Evolutionary conservation across 1,140 invertebrate genomes (phyloP).

Genomic region (Theocolax elegans): DNA sequence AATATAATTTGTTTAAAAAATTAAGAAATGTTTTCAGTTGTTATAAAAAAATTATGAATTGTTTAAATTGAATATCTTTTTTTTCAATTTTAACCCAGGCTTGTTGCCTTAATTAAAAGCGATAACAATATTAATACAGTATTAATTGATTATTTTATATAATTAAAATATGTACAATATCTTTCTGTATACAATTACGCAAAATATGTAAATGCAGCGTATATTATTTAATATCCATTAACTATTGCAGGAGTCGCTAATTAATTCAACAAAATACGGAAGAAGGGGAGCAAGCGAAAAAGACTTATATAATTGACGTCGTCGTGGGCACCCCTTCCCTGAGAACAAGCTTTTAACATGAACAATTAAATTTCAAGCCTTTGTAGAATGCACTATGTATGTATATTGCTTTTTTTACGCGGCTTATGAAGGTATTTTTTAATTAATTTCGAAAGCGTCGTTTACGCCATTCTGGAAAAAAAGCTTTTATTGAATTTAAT

Average conservation of each 20-base stretch:
- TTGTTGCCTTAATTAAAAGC: too few species aligned
- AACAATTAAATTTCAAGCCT: conserved; percentile 28
- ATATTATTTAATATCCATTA: too few species aligned
- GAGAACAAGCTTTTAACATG: conserved; percentile 1
- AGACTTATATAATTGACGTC: conserved; percentile 19
- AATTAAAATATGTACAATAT: too few species aligned
- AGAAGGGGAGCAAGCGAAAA: not conserved
- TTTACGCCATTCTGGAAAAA: conserved; percentile 8
- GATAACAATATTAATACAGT: too few species aligned
- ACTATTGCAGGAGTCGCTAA: not conserved
- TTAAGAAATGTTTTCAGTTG: too few species aligned
- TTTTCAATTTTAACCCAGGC: too few species aligned
- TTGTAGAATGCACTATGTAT: not conserved
- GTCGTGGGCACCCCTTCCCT: not conserved
- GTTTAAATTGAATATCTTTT: too few species aligned
- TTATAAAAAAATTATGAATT: too few species aligned
- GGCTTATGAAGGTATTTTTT: conserved; percentile 35
- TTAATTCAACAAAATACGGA: not conserved
- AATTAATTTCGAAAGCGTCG: conserved; percentile 34
- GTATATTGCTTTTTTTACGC: not conserved
- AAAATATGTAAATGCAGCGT: too few species aligned
- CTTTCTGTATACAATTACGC: too few species aligned
- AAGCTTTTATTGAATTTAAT: conserved; percentile 32
- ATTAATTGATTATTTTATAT: too few species aligned
- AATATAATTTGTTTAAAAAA: too few species aligned